phyloP scores from a whole-genome alignment of 2,797 vertebrate genomes.

The Coracias cyanogaster region DNA sequence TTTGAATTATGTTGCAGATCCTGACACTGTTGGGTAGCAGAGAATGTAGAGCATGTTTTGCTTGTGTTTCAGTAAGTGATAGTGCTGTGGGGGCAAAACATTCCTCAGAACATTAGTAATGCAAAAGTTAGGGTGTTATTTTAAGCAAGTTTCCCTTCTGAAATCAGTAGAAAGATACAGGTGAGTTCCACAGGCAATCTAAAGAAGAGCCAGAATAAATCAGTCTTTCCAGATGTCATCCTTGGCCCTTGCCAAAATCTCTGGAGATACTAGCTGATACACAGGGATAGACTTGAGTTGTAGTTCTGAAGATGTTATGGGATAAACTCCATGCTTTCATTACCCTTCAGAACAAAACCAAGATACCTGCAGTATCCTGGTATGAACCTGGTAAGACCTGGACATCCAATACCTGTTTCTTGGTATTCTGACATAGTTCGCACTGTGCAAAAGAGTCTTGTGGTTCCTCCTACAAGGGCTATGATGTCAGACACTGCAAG shows the following conservation, averaged over 20 bases:
- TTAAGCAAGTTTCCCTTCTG: background rate
- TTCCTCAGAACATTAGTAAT: background rate
- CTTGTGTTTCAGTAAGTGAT: background rate
- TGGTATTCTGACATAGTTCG: background rate
- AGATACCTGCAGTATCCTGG: background rate
- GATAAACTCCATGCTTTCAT: background rate
- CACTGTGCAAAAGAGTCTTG: background rate
- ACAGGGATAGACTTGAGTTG: background rate
- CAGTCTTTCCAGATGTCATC: background rate
- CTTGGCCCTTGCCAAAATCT: background rate
- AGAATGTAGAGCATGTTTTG: background rate
- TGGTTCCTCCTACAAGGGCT: background rate
- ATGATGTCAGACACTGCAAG: background rate
- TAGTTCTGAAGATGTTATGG: background rate
- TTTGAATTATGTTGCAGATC: background rate
- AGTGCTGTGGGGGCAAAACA: background rate
- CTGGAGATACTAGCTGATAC: background rate
- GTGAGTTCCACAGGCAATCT: background rate
- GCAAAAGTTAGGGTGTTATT: background rate
- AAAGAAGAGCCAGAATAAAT: background rate
- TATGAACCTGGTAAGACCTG: background rate
- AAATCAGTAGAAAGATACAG: background rate
- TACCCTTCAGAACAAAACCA: background rate
- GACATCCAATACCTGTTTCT: background rate
- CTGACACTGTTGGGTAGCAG: background rate